Conservation (phyloP, 2,888 invertebrate species). For the Apodemia hepburni region DNA sequence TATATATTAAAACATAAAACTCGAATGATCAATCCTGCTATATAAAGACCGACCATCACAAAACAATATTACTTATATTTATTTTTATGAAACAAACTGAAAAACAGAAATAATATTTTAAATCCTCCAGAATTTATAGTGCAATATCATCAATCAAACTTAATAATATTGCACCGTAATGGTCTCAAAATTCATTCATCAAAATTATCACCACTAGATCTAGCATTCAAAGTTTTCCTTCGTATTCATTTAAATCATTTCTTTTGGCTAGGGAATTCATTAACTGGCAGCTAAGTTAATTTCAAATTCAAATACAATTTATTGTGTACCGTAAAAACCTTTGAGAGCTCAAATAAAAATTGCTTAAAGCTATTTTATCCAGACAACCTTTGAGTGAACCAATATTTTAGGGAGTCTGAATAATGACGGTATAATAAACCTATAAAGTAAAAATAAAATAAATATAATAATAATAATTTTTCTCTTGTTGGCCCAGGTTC, state of each 20-base stretch:
- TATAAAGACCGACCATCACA: too few relatives aligned
- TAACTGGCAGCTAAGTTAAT: background rate
- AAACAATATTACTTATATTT: too few relatives aligned
- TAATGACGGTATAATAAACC: background rate
- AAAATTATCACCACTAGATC: background rate
- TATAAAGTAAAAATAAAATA: background rate
- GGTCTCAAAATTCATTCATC: background rate
- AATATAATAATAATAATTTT: too few relatives aligned
- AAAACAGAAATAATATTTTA: background rate
- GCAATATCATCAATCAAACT: background rate
- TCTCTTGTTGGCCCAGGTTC: too few relatives aligned
- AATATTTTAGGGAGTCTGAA: background rate
- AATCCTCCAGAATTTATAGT: background rate
- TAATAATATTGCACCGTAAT: background rate
- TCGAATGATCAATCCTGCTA: too few relatives aligned
- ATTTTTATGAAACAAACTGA: too few relatives aligned
- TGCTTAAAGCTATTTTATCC: slow-evolving; percentile 1
- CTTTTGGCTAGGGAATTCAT: background rate
- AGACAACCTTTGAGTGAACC: background rate
- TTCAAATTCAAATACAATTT: slow-evolving; percentile 7
- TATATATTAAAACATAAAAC: too few relatives aligned
- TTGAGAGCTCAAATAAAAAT: slow-evolving; percentile 1
- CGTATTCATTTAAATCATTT: background rate
- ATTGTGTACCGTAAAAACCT: slow-evolving; percentile 1
- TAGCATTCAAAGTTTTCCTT: background rate